Evolutionary conservation across 2,113 vertebrate genomes (phyloP).

Genomic region (Pelvicachromis taeniatus): DNA sequence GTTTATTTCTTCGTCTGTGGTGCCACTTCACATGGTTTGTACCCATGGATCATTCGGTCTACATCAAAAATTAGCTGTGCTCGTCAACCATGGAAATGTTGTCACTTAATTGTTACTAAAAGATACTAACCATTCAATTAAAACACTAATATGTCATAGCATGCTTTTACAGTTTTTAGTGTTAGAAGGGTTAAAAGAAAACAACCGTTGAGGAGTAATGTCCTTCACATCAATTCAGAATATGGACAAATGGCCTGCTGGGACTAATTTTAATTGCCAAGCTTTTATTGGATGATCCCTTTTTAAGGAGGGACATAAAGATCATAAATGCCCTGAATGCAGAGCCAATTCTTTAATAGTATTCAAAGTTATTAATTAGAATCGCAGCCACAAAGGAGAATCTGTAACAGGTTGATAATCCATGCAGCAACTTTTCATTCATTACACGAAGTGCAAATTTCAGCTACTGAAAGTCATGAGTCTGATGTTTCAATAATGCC

Average conservation of each 20-base stretch:
- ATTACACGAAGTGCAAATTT: slow-evolving; percentile 3
- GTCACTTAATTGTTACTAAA: neutral
- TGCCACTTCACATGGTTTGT: neutral
- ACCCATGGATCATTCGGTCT: neutral
- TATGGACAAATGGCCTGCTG: neutral
- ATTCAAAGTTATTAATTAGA: neutral
- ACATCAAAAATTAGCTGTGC: neutral
- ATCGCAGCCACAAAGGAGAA: neutral
- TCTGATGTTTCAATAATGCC: slow-evolving; percentile 11
- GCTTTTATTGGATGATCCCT: neutral
- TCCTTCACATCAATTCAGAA: neutral
- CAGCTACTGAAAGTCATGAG: neutral
- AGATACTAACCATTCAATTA: neutral
- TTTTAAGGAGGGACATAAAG: neutral
- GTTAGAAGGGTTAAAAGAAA: neutral
- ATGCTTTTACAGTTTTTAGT: neutral
- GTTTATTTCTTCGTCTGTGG: neutral
- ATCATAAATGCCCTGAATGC: neutral
- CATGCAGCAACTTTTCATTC: neutral
- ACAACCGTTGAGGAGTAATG: neutral
- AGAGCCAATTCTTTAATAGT: neutral
- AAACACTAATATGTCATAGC: neutral
- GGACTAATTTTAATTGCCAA: neutral
- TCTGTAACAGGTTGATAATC: neutral
- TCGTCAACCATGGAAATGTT: neutral